Base-by-base conservation (phyloP, 2,113 vertebrate genomes). In the Podarcis muralis region DNA sequence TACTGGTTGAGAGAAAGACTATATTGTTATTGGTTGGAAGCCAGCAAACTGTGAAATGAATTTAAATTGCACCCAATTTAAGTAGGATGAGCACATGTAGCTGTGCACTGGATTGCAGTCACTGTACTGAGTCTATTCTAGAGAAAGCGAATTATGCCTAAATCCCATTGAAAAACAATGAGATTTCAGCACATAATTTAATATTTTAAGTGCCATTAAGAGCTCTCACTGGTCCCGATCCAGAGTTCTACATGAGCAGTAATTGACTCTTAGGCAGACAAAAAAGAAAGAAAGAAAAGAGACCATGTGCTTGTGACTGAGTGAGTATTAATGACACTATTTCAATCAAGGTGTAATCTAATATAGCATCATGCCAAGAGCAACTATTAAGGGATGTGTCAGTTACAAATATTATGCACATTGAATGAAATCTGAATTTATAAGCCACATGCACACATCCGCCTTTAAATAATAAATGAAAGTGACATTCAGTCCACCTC, bases 401-500 rank as follows among this genome's bases (percentile, higher is more conserved):
- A 94, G 92, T 94, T 92, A 93, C 90, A 93, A 93, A 90, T 30
- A 76, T 66, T 65, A 68, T 68, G 20, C 62, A 57, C 8, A 40
- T 15, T 87, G 91, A 95, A 94, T 94, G 93, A 92, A 81, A 93
- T 82, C 85, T 94, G 89, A 85, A 77, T 85, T 92, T 95, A 92
- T 92, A 94, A 94, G 90, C 83, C 83, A 90, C 92, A 90, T 90
- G 90, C 82, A 92, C 92, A 93, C 89, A 91, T 92, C 88, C 89
- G 88, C 89, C 81, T 94, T 94, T 92, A 92, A 87, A 95, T 95
- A 93, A 95, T 86, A 95, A 94, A 93, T 79, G 84, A 83, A 94
- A 93, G 68, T 89, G 83, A 84, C 90, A 90, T 91, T 83, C 6
- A 81, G 57, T 37, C 75, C 37, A 78, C 23, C 59, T 88, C 86